These are phyloP conservation scores for Coelinius sp. DNA, from an alignment of 2,888 invertebrate genomes.

Conservation along the genomic window DNA sequence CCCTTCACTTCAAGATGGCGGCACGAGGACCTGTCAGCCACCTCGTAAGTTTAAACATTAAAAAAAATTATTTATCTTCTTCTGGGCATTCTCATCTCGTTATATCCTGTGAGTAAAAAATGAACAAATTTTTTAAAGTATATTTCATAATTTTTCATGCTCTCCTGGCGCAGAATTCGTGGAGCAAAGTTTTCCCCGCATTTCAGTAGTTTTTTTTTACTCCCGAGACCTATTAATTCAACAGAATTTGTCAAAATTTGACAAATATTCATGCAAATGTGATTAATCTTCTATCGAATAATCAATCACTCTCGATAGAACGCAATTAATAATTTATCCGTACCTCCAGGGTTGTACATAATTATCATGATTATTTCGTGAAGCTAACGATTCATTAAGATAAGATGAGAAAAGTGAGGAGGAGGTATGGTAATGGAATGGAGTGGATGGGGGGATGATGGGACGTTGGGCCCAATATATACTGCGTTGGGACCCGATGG, in stretches of 20 bases:
- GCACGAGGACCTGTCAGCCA: no score
- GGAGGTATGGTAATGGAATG: constrained; percentile 45
- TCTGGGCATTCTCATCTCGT: no score
- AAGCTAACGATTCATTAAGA: constrained; percentile 44
- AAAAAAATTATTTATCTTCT: no score
- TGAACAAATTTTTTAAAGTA: no score
- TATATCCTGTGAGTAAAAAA: no score
- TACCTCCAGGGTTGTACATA: constrained; percentile 2
- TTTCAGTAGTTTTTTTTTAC: no score
- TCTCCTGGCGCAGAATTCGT: no score
- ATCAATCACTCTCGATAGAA: background rate
- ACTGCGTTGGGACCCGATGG: constrained; percentile 43
- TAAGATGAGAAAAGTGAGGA: constrained; percentile 18
- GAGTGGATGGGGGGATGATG: constrained; percentile 41
- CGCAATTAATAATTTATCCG: background rate
- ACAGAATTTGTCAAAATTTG: background rate
- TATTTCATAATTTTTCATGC: no score
- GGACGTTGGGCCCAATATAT: constrained; percentile 35
- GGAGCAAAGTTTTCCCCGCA: no score
- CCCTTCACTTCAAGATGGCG: no score
- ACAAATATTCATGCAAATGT: background rate
- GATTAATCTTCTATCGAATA: background rate
- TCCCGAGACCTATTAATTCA: no score
- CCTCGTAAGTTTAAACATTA: no score
- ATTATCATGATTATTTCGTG: constrained; percentile 6